phyloP scores from a whole-genome alignment of 2,888 invertebrate species.

The Calameuta filiformis region DNA sequence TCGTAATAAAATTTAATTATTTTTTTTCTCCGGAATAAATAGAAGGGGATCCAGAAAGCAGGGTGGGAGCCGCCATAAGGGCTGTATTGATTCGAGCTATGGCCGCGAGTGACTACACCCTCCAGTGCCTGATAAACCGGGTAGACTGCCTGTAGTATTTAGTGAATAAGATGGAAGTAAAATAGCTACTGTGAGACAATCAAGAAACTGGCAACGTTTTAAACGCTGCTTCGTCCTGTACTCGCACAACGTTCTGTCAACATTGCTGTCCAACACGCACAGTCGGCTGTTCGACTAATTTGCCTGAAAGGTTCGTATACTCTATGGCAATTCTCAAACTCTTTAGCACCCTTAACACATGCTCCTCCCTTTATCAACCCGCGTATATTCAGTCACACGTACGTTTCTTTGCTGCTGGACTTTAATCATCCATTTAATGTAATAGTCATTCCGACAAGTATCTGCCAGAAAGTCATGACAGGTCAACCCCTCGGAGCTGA shows the following conservation, averaged over 20 bases:
- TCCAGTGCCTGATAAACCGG: not conserved
- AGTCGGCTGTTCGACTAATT: not conserved
- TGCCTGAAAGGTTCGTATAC: not conserved
- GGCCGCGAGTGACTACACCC: conserved; percentile 39
- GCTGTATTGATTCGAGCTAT: conserved; percentile 59
- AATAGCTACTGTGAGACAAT: conserved; percentile 8
- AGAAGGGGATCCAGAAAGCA: not conserved
- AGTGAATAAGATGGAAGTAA: conserved; percentile 21
- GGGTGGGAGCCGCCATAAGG: conserved; percentile 43
- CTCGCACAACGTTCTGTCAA: not conserved
- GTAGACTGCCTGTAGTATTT: not conserved
- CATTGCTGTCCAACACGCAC: not conserved
- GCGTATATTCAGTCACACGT: not conserved
- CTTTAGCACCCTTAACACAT: not conserved
- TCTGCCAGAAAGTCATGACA: not conserved
- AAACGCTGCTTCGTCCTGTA: not conserved
- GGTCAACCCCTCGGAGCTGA: not conserved
- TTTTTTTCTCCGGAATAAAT: not conserved
- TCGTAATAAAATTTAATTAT: not conserved
- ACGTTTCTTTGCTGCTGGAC: not conserved
- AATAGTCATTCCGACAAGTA: not conserved
- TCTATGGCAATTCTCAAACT: not conserved
- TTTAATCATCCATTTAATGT: not conserved
- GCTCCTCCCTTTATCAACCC: not conserved
- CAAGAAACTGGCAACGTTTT: not conserved